Evolutionary conservation across 2,888 invertebrate species (phyloP), one percentile per base, ranked within the genome.

Genomic region (Meganola albula): DNA sequence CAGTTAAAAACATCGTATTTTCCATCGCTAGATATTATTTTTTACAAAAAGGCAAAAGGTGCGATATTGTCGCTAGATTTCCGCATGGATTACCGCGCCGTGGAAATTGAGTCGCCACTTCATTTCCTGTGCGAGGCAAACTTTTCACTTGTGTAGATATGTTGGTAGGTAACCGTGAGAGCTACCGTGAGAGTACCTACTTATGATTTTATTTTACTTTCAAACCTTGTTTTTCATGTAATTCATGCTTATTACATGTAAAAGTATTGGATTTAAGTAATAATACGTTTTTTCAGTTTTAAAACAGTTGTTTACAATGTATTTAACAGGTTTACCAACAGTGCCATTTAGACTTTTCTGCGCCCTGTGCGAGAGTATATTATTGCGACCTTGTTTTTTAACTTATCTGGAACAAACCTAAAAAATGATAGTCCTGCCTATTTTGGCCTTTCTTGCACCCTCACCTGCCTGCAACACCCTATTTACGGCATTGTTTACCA

Each of bases 21-120:
- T 16, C 16, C 16, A 16, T n/a, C 20, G n/a, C 20, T n/a, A 20
- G 27, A 23, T 37, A 40, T 34, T 38, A 36, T 34, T n/a, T n/a
- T 45, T 44, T 16, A 37, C 29, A 43, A 40, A 44, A 40, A 51
- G 33, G 40, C 24, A 50, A 51, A 51, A 53, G 47, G 54, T 48
- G 37, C 23, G 55, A 52, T 57, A 43, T 49, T 44, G 48, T 44
- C 50, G 46, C 45, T 46, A 59, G 59, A 59, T 59, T 56, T 47
- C 46, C 44, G 46, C 23, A 4, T 39, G 50, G 58, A 59, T 59
- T 55, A 48, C 46, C 26, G 23, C 35, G 31, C 27, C 28, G 40
- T 49, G 58, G 54, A 51, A 54, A 51, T 48, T 54, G 55, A 48
- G 41, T 53, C 52, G 40, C 53, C 44, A 35, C 46, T 53, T 52